Conservation (phyloP, 2,888 invertebrate species). For the Archips crataeganus region DNA sequence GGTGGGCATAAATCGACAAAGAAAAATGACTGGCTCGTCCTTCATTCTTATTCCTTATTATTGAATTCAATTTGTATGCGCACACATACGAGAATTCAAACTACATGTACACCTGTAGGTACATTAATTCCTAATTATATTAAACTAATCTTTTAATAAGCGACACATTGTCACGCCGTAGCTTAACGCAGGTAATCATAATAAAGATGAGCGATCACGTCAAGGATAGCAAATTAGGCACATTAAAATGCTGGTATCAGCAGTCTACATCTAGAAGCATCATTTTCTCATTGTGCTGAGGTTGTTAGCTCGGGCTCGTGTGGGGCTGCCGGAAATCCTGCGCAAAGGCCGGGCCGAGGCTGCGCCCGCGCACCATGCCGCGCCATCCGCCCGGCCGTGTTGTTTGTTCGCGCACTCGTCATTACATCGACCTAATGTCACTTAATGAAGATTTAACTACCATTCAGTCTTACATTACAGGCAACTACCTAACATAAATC, state of each 20-base stretch:
- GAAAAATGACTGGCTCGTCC: constrained; percentile 33
- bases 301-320: constrained; percentile 64
- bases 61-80: constrained; percentile 13
- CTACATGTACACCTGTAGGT: neutral
- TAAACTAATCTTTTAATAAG: neutral
- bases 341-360: constrained; percentile 70
- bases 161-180: constrained; percentile 24
- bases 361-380: constrained; percentile 52
- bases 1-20: constrained; percentile 36
- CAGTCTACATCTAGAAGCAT: constrained; percentile 37
- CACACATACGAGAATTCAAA: neutral
- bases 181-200: constrained; percentile 24
- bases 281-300: constrained; percentile 44
- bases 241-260: constrained; percentile 28
- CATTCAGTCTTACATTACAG: constrained; percentile 17
- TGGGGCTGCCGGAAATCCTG: constrained; percentile 81
- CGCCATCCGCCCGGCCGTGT: constrained; percentile 51
- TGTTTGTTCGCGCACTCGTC: constrained; percentile 51
- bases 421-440: constrained; percentile 54
- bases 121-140: neutral
- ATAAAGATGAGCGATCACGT: constrained; percentile 34
- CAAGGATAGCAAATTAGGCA: constrained; percentile 24
- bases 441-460: constrained; percentile 46
- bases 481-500: constrained; percentile 26
- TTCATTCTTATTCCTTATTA: constrained; percentile 28